Percentiles rank a stretch among this genome's conserved stretches.
phyloP scores from a whole-genome alignment of 2,888 invertebrate species.

The Apodemia hepburni region DNA sequence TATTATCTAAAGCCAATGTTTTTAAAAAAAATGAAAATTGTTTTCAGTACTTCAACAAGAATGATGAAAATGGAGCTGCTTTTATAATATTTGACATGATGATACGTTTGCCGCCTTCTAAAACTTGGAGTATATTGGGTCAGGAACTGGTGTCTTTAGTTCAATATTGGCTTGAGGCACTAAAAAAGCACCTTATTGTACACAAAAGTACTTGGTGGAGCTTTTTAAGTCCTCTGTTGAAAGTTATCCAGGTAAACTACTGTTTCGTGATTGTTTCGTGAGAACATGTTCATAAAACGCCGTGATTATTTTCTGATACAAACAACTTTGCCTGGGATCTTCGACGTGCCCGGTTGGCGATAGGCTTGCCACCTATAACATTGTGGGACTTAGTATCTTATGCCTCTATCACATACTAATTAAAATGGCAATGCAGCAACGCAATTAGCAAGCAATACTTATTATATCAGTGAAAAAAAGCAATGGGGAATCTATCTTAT shows the following conservation, averaged over 20 bases:
- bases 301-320: too few species aligned
- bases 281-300: too few species aligned
- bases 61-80: slow-evolving; percentile 52
- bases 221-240: slow-evolving; percentile 48
- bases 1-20: not conserved
- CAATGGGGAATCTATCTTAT: too few species aligned
- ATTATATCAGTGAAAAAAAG: too few species aligned
- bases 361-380: too few species aligned
- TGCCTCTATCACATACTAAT: too few species aligned
- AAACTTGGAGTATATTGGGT: slow-evolving; percentile 52
- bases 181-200: slow-evolving; percentile 49
- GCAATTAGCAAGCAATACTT: too few species aligned
- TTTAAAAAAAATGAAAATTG: not conserved
- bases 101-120: slow-evolving; percentile 46
- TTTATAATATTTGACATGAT: slow-evolving; percentile 47
- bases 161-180: slow-evolving; percentile 57
- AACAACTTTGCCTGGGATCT: too few species aligned
- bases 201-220: slow-evolving; percentile 54
- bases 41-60: slow-evolving; percentile 59
- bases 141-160: slow-evolving; percentile 49
- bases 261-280: not conserved
- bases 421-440: too few species aligned
- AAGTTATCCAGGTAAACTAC: slow-evolving; percentile 47
- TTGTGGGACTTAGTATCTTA: too few species aligned
- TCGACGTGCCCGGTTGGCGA: too few species aligned